Evolutionary conservation across 2,113 vertebrate species (phyloP).

Genomic region (Antechinus stuartii): DNA sequence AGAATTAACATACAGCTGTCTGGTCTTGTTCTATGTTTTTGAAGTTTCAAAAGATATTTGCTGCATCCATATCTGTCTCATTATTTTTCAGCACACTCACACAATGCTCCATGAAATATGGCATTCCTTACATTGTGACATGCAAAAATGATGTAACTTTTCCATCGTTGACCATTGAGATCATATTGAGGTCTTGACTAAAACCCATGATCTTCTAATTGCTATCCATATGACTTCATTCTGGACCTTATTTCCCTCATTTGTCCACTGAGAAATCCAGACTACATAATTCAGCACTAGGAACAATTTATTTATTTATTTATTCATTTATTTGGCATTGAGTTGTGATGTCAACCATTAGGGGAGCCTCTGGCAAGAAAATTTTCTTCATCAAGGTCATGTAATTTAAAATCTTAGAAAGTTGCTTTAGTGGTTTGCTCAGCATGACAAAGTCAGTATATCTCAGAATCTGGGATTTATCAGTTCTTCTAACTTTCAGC

Average conservation of each 20-base stretch:
- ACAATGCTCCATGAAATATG: neutral
- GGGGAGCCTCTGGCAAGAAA: neutral
- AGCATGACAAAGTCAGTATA: neutral
- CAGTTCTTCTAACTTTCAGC: neutral
- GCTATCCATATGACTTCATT: neutral
- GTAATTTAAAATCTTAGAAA: neutral
- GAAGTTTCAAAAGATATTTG: neutral
- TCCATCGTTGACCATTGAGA: neutral
- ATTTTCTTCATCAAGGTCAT: neutral
- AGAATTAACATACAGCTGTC: neutral
- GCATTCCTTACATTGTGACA: neutral
- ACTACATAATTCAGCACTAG: neutral
- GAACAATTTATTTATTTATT: neutral
- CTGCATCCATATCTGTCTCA: neutral
- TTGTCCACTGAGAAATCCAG: neutral
- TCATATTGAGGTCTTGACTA: neutral
- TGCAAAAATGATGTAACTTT: neutral
- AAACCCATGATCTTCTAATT: neutral
- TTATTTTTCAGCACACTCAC: neutral
- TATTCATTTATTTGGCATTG: neutral
- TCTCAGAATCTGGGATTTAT: neutral
- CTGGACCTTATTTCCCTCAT: neutral
- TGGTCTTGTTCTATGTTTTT: neutral
- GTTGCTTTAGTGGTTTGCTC: neutral
- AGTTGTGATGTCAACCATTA: neutral